phyloP scores from a whole-genome alignment of 1,140 invertebrate genomes.

The Drosophila punjabiensis region DNA sequence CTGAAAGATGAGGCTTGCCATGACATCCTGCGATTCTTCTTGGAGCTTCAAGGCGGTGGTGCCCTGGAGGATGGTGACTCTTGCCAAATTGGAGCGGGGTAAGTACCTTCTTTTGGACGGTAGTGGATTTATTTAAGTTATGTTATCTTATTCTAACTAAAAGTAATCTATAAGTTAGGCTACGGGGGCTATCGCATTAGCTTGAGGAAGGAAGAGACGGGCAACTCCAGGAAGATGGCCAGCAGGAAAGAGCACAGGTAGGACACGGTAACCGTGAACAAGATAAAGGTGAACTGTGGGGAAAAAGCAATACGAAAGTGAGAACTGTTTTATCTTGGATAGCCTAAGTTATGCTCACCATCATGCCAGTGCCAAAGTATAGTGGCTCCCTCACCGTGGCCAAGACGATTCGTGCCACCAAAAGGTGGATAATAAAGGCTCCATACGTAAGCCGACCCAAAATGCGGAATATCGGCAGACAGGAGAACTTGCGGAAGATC shows the following conservation, averaged over 20 bases:
- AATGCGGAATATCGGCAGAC: constrained; percentile 75
- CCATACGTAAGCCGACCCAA: constrained; percentile 81
- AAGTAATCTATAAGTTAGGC: constrained; percentile 15
- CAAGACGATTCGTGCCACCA: constrained; percentile 67
- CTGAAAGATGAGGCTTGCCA: constrained; percentile 90
- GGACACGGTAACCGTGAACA: constrained; percentile 73
- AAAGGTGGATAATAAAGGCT: constrained; percentile 75
- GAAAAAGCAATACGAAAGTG: no score
- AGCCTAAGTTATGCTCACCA: constrained; percentile 37
- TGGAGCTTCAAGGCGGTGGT: constrained; percentile 88
- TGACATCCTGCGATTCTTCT: constrained; percentile 93
- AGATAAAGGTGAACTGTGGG: constrained; percentile 72
- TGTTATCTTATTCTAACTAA: constrained; percentile 17
- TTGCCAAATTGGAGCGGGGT: constrained; percentile 63
- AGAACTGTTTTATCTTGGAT: no score
- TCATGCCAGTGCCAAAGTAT: constrained; percentile 73
- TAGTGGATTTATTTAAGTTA: constrained; percentile 55
- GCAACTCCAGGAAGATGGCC: constrained; percentile 83
- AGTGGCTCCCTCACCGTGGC: constrained; percentile 76
- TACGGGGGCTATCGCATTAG: constrained; percentile 78
- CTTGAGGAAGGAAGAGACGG: constrained; percentile 87
- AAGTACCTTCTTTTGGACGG: constrained; percentile 13
- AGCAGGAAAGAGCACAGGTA: constrained; percentile 74
- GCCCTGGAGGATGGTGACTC: constrained; percentile 25
- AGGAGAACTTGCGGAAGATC: constrained; percentile 73